A percentile compares a stretch with the other conserved stretches of the same genome.
These are phyloP conservation scores for Drosophila melanica DNA, from an alignment of 1,140 invertebrate species.

Conservation along the genomic window DNA sequence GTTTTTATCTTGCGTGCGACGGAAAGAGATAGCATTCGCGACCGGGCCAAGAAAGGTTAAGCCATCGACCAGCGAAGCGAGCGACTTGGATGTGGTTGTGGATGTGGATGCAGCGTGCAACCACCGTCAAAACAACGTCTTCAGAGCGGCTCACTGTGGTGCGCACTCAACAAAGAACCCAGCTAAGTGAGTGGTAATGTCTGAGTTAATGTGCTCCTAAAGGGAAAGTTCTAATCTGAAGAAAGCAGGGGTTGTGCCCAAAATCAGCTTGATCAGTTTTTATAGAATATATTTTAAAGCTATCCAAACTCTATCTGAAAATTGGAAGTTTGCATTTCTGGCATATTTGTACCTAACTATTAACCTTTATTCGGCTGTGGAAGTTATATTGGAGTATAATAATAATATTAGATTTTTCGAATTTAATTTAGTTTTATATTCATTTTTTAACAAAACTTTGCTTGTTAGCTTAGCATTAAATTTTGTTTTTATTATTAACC, in stretches of 20 bases:
- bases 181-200: conserved; percentile 8
- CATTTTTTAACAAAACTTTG: too few relatives aligned
- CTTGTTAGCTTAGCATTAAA: too few relatives aligned
- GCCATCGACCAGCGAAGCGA: conserved; percentile 15
- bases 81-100: not conserved
- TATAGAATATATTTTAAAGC: not conserved
- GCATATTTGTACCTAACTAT: too few relatives aligned
- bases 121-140: not conserved
- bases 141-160: not conserved
- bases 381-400: too few relatives aligned
- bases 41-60: conserved; percentile 4
- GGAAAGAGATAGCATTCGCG: not conserved
- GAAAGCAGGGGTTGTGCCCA: not conserved
- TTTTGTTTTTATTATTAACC: too few relatives aligned
- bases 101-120: not conserved
- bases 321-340: too few relatives aligned
- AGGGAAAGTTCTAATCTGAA: not conserved
- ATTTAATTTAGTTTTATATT: too few relatives aligned
- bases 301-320: not conserved
- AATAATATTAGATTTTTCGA: too few relatives aligned
- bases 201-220: not conserved
- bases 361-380: too few relatives aligned
- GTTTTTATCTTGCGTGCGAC: conserved; percentile 21
- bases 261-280: not conserved
- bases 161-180: not conserved